Base-by-base conservation (phyloP, 2,797 vertebrate species). In the Vireo griseus region DNA sequence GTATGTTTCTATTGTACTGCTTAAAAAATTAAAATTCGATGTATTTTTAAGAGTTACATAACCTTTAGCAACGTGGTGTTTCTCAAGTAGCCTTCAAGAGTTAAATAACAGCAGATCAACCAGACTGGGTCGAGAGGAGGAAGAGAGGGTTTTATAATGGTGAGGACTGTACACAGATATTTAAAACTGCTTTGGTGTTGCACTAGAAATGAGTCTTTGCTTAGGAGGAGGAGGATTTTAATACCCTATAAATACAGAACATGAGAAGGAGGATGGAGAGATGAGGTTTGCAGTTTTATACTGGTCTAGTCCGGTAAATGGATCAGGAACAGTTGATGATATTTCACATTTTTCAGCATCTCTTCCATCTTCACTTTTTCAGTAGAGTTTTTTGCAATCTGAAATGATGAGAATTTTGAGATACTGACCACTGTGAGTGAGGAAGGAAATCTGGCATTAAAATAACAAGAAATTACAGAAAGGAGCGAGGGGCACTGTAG, bases 21-120 rank as follows among this genome's bases (percentile, higher is more conserved):
- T 78, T 8, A 59, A 86, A 88, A 90, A 44, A 7, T 0, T 5
- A 37, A 68, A 77, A 52, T 25, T 10, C 8, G 15, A 0, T 25
- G 5, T 63, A 1, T 74, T 90, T 86, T 47, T 13, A 59, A 62
- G 58, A 59, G 52, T 75, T 95, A 22, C 11, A 2, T 93, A 90
- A 85, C 18, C 17, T 6, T 40, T 57, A 35, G 51, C 69, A 72
- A 52, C 2, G 10, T 51, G 5, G 19, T 22, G 48, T 59, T 18
- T 88, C 14, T 79, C 29, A 42, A 66, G 62, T 69, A 84, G 55
- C 72, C 50, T 59, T 92, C 16, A 77, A 82, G 80, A 95, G 86
- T 95, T 95, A 95, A 97, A 58, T 95, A 95, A 57, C 63, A 94
- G 74, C 54, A 85, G 57, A 74, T 51, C 47, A 73, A 67, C 0